A percentile compares a stretch with the other conserved stretches of the same genome.
Conservation (phyloP, 2,797 vertebrate genomes). For the Onychomys leucogaster region DNA sequence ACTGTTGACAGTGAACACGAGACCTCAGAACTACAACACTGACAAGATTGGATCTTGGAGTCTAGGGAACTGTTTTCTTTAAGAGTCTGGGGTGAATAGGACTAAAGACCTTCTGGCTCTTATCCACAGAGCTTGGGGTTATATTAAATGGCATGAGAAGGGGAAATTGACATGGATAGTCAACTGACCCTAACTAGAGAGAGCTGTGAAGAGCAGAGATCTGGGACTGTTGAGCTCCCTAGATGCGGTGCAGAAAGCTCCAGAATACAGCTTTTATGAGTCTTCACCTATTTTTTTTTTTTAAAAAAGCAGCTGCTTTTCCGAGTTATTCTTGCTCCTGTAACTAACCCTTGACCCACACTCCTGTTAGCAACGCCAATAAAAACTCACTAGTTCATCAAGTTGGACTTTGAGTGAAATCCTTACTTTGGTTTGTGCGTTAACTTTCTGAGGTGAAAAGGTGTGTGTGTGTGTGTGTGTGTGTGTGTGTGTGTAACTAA, state of each 20-base stretch:
- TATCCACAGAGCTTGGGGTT: neutral
- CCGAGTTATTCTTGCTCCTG: neutral
- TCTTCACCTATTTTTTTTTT: neutral
- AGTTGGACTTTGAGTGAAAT: neutral
- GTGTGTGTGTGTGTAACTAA: neutral
- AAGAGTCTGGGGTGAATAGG: neutral
- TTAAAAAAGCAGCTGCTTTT: neutral
- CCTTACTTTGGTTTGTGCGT: neutral
- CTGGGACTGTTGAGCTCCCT: neutral
- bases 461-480: neutral
- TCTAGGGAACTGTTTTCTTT: slow-evolving; percentile 1
- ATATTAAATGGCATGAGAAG: neutral
- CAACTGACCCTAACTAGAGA: neutral
- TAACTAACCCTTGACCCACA: neutral
- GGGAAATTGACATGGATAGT: slow-evolving; percentile 25
- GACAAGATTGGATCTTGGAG: neutral
- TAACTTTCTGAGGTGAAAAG: neutral
- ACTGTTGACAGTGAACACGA: neutral
- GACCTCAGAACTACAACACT: slow-evolving; percentile 1
- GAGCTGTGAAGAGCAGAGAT: neutral
- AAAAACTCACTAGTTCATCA: neutral
- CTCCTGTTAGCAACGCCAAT: neutral
- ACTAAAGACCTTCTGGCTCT: neutral
- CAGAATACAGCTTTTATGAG: neutral
- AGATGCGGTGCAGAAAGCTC: neutral